Evolutionary conservation across 2,797 vertebrate species (phyloP), one percentile per base, ranked within the genome.

Genomic region (Gymnoscopelus microlampas): DNA sequence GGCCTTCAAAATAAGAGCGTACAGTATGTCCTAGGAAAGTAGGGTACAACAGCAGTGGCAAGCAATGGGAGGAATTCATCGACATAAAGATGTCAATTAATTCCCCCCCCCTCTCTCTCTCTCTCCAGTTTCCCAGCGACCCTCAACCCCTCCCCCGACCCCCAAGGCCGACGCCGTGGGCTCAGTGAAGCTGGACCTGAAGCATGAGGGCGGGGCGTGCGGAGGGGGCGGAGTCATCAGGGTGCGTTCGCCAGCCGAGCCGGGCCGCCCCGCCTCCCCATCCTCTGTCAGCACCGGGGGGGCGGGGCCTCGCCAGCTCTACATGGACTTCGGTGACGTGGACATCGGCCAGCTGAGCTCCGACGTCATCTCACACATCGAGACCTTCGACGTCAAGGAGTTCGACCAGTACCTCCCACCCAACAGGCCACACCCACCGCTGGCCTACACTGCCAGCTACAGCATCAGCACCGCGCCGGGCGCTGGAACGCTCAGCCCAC

Each of bases 311-410:
- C 95, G 96, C 71, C 96, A 96, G 2, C 96, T 97, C 47, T 96
- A 96, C 87, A 99, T 98, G 14, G 97, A 99, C 83, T 99, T 98
- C 91, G 95, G 96, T 3, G 96, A 99, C 0, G 97, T 99, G 87
- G 97, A 99, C 92, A 98, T 99, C 59, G 94, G 96, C 0, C 97
- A 99, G 90, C 93, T 98, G 67, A 99, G 97, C 94, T 98, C 95
- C 55, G 97, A 99, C 0, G 97, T 99, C 93, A 99, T 98, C 92
- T 98, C 97, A 69, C 97, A 97, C 94, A 98, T 99, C 2, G 97
- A 98, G 89, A 96, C 96, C 80, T 98, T 99, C 0, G 97, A 99
- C 59, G 97, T 99, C 86, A 96, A 97, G 0, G 97, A 99, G 76
- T 98, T 98, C 0, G 97, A 99, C 84, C 97, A 99, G 89, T 99